phyloP scores from a whole-genome alignment of 37 sponge, comb jelly and placozoan species.

The Halisarca cf. caerulea region DNA sequence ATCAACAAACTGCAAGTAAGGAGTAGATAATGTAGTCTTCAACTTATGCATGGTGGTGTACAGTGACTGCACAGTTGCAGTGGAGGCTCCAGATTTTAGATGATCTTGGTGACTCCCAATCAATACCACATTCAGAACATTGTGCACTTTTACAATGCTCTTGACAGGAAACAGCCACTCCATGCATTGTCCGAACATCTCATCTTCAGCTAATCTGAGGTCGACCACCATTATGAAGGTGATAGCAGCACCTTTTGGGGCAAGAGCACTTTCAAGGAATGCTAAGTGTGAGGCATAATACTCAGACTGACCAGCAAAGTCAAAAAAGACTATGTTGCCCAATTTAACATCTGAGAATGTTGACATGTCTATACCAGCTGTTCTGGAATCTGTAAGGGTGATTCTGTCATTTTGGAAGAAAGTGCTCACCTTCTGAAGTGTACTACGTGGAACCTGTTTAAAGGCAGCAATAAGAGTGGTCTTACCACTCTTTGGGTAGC shows the following conservation, averaged over 20 bases:
- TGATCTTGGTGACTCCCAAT: constrained; percentile 1
- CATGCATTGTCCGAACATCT: neutral
- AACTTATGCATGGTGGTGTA: neutral
- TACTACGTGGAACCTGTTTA: too few relatives aligned
- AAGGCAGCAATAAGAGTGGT: too few relatives aligned
- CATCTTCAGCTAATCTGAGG: neutral
- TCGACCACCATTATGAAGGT: constrained; percentile 7
- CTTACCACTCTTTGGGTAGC: too few relatives aligned
- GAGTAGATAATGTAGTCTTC: neutral
- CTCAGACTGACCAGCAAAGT: constrained; percentile 7
- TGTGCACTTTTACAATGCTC: neutral
- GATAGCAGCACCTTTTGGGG: neutral
- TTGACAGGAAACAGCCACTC: neutral
- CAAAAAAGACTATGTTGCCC: neutral
- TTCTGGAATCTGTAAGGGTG: too few relatives aligned
- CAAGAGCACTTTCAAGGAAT: neutral
- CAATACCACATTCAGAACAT: neutral
- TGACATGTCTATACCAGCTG: neutral
- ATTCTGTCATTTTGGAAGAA: too few relatives aligned
- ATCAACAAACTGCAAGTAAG: neutral
- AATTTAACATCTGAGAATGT: neutral
- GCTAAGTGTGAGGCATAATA: neutral
- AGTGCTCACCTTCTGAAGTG: too few relatives aligned
- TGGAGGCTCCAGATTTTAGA: neutral
- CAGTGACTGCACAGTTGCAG: neutral